phyloP scores from a whole-genome alignment of 2,888 invertebrate genomes.

The Cheilosia soror region DNA sequence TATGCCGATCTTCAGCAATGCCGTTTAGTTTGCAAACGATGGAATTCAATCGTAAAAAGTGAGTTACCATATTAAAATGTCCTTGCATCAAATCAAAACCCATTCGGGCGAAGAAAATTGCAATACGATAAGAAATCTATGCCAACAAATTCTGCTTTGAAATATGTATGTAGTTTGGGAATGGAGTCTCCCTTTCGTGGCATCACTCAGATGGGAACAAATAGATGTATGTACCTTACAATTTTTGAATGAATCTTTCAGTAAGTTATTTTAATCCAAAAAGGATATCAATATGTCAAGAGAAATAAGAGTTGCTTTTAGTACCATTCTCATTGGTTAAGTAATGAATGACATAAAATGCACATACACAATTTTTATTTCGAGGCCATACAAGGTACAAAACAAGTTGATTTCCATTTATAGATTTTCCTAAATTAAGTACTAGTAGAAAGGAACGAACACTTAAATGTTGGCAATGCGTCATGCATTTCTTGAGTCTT shows the following conservation, averaged over 20 bases:
- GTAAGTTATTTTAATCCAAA: no score
- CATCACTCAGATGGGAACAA: neutral
- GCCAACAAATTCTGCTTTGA: neutral
- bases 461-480: neutral
- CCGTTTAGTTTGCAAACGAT: constrained; percentile 93
- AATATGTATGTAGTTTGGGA: neutral
- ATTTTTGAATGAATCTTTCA: no score
- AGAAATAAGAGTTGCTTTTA: no score
- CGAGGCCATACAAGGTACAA: neutral
- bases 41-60: constrained; percentile 94
- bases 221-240: no score
- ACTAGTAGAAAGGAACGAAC: neutral
- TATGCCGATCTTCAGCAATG: constrained; percentile 95
- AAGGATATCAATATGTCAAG: no score
- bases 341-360: neutral
- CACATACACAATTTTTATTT: neutral
- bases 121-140: neutral
- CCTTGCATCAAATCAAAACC: neutral
- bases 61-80: constrained; percentile 80
- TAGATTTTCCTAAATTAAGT: constrained; percentile 1
- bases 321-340: neutral
- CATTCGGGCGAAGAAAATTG: neutral
- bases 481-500: neutral
- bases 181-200: neutral
- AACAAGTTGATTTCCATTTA: neutral